phyloP scores from a whole-genome alignment of 2,113 vertebrate species.

The Solenodon paradoxus region DNA sequence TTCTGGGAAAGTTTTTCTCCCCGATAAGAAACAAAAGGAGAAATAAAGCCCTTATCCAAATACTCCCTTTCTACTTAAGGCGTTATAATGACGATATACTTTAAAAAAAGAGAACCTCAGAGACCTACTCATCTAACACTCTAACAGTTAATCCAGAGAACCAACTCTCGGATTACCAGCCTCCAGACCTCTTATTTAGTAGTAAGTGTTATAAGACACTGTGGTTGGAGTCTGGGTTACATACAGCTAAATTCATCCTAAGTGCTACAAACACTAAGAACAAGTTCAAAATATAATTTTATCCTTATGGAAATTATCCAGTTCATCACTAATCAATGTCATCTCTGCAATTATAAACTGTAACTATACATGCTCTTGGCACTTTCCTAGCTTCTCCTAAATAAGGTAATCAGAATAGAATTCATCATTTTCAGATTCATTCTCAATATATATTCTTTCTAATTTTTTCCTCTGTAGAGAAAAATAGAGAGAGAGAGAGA shows the following conservation, averaged over 20 bases:
- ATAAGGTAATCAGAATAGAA: background rate
- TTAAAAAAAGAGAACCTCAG: background rate
- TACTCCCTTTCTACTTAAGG: background rate
- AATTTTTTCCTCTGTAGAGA: background rate
- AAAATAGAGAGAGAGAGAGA: too few species aligned
- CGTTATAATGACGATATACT: background rate
- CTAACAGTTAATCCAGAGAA: background rate
- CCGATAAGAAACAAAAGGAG: background rate
- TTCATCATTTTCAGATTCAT: background rate
- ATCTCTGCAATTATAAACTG: background rate
- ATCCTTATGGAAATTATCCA: background rate
- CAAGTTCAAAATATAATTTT: background rate
- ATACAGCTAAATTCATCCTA: background rate
- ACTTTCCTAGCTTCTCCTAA: background rate
- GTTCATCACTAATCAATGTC: background rate
- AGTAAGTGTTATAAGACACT: background rate
- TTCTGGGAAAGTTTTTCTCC: background rate
- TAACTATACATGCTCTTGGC: background rate
- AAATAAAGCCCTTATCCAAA: background rate
- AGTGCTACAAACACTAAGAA: background rate
- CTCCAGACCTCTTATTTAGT: background rate
- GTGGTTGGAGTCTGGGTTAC: background rate
- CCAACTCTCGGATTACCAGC: background rate
- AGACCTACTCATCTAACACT: background rate
- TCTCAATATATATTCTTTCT: background rate